Base-by-base conservation (phyloP, 2,113 vertebrate species). In the Larimichthys crocea region DNA sequence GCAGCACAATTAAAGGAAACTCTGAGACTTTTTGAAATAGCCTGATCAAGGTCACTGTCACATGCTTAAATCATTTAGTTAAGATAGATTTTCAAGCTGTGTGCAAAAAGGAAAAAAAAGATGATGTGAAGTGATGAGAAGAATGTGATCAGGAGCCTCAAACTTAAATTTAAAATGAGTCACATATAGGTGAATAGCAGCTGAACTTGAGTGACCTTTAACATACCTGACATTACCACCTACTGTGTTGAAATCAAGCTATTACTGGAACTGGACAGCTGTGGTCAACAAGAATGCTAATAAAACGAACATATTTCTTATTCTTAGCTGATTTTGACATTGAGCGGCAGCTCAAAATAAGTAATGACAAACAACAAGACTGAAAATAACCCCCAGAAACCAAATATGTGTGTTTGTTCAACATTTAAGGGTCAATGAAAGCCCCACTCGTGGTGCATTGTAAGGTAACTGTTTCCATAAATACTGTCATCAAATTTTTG, bases 311-410 rank as follows among this genome's bases (percentile, higher is more conserved):
- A 49, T 63, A n/a, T 67, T 46, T 64, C 3, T 80, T 71, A 76
- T 82, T 55, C 35, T 61, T 72, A 70, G 65, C 12, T 68, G 31
- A 66, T 71, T 82, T 80, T 79, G 72, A 68, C 42, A 55, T 57
- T 35, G 10, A 70, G 68, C 31, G 55, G 16, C 9, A 78, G 40
- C 5, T 5, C 29, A 35, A 78, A 2, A 46, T 24, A 76, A 67
- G 46, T 55, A 48, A 74, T 29, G 46, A 55, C 75, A 83, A 84
- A 82, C 19, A 89, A 79, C 10, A 68, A 42, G 59, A 26, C 75
- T 80, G 31, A 75, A 90, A 88, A 91, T 89, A 89, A 26, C 8
- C 11, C 5, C n/a, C 60, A 62, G 16, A 81, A 66, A 65, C 68
- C 8, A 40, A 85, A 12, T 7, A 17, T 1, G 1, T 26, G 17